Evolutionary conservation across 2,113 vertebrate species (phyloP).

Genomic region (Acanthochromis polyacanthus): DNA sequence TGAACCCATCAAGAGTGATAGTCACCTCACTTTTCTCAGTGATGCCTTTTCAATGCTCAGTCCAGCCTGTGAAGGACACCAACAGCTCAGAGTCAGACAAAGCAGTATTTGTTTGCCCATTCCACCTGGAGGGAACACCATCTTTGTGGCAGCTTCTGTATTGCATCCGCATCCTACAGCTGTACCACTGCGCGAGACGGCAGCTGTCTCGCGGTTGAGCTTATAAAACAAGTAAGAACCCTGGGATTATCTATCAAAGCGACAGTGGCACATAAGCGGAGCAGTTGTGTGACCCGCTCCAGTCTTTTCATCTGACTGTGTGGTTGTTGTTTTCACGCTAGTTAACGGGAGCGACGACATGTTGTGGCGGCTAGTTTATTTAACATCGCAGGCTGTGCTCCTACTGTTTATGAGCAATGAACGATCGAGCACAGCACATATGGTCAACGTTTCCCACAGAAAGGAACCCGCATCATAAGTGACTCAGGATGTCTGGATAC

Average conservation of each 20-base stretch:
- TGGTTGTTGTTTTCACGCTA: constrained; percentile 61
- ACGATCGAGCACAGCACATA: constrained; percentile 54
- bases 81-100: constrained; percentile 16
- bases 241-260: constrained; percentile 50
- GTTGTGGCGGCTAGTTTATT: constrained; percentile 79
- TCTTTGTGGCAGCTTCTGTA: constrained; percentile 31
- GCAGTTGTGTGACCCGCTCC: constrained; percentile 21
- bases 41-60: neutral
- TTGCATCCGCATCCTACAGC: constrained; percentile 57
- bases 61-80: neutral
- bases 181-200: constrained; percentile 48
- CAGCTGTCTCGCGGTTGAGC: constrained; percentile 29
- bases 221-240: constrained; percentile 56
- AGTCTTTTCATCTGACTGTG: constrained; percentile 72
- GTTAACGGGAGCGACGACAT: constrained; percentile 72
- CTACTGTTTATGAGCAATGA: constrained; percentile 78
- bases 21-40: neutral
- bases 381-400: constrained; percentile 67
- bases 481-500: constrained; percentile 77
- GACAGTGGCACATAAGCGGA: constrained; percentile 33
- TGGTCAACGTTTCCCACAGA: constrained; percentile 76
- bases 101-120: constrained; percentile 11
- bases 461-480: constrained; percentile 68
- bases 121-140: constrained; percentile 31
- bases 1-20: constrained; percentile 8